phyloP scores from a whole-genome alignment of 2,113 vertebrate genomes.

The Thunnus maccoyii region DNA sequence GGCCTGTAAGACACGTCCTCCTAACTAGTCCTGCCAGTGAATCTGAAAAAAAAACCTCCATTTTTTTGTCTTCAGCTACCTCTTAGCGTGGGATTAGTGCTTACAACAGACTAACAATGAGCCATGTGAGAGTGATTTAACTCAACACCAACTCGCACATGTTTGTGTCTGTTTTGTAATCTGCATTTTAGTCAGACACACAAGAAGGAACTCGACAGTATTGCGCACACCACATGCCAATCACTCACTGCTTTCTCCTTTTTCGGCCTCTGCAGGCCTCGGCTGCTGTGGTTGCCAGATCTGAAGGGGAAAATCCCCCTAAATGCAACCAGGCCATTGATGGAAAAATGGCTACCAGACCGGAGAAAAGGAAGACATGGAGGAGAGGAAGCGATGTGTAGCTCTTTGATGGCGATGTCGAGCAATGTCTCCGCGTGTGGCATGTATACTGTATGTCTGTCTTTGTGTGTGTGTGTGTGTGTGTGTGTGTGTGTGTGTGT shows the following conservation, averaged over 20 bases:
- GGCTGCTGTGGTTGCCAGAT: constrained; percentile 69
- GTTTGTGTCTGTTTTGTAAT: constrained; percentile 53
- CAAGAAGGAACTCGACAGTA: constrained; percentile 30
- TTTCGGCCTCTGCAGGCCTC: constrained; percentile 33
- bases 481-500: constrained; percentile 29
- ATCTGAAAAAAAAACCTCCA: background rate
- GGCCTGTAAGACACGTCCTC: background rate
- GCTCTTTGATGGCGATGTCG: constrained; percentile 62
- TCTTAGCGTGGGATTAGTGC: constrained; percentile 18
- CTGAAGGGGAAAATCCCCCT: constrained; percentile 66
- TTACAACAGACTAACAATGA: constrained; percentile 15
- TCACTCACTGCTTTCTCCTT: constrained; percentile 70
- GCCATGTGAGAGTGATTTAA: constrained; percentile 56
- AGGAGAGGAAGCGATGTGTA: constrained; percentile 49
- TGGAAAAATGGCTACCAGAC: constrained; percentile 68
- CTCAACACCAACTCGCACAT: constrained; percentile 24
- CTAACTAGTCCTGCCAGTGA: background rate
- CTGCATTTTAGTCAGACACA: constrained; percentile 29
- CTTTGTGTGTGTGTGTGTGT: background rate
- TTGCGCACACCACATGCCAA: constrained; percentile 53
- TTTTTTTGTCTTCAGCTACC: constrained; percentile 14
- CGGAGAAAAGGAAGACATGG: constrained; percentile 42
- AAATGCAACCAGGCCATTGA: constrained; percentile 68
- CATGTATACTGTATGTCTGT: constrained; percentile 51
- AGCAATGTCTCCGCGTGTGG: constrained; percentile 64